Conservation (phyloP, 2,888 invertebrate species). For the Acholoe squamosa region DNA sequence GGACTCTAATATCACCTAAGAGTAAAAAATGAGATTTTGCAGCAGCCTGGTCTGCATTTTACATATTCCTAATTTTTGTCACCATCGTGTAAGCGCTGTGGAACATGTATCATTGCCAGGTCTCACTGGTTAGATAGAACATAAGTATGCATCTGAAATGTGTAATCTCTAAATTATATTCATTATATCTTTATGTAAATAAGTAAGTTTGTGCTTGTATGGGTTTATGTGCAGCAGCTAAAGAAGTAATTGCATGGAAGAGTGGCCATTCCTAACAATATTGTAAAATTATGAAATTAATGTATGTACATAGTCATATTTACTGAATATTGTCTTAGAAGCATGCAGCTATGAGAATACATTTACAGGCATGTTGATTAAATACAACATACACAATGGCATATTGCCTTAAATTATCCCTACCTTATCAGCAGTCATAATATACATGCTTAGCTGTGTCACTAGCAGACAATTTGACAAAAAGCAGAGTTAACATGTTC, state of each 20-base stretch:
- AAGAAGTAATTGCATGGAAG: constrained; percentile 35
- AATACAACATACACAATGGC: constrained; percentile 16
- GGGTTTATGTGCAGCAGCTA: constrained; percentile 40
- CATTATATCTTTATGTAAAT: constrained; percentile 29
- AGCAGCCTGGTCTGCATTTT: constrained; percentile 4
- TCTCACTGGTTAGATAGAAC: constrained; percentile 37
- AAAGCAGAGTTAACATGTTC: neutral
- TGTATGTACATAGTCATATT: constrained; percentile 57
- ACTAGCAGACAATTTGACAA: constrained; percentile 26
- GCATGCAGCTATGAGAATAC: constrained; percentile 52
- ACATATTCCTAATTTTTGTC: constrained; percentile 53
- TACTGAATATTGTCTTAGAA: constrained; percentile 61
- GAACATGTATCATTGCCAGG: constrained; percentile 38
- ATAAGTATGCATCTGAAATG: constrained; percentile 39
- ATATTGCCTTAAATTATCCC: neutral
- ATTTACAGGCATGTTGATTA: constrained; percentile 35
- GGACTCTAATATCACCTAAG: neutral
- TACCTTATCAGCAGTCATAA: constrained; percentile 5
- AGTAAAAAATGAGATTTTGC: constrained; percentile 47
- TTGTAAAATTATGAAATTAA: constrained; percentile 58
- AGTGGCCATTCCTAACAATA: constrained; percentile 55
- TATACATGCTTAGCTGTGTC: neutral
- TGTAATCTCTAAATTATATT: neutral
- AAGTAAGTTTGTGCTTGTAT: constrained; percentile 44
- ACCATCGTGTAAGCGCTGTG: neutral